Conservation (phyloP, 2,888 invertebrate genomes). For the Trissolcus japonicus region DNA sequence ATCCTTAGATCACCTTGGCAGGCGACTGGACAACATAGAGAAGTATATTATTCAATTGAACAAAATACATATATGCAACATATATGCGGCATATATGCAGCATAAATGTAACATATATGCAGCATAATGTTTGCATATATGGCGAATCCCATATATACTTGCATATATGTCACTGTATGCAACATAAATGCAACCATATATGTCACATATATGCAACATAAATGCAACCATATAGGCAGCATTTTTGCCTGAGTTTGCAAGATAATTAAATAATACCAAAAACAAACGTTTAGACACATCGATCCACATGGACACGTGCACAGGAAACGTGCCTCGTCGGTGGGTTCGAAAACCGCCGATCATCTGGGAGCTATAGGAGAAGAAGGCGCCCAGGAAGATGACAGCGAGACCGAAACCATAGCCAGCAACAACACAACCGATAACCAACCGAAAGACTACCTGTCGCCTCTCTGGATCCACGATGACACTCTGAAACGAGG, state of each 20-base stretch:
- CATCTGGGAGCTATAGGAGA: slow-evolving; percentile 84
- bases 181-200: too few relatives aligned
- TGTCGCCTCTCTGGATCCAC: slow-evolving; percentile 96
- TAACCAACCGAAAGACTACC: slow-evolving; percentile 84
- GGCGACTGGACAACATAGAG: slow-evolving; percentile 88
- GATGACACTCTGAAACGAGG: slow-evolving; percentile 93
- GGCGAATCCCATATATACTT: too few relatives aligned
- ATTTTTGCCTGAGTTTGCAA: too few relatives aligned
- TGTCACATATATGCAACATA: too few relatives aligned
- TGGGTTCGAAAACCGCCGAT: slow-evolving; percentile 83
- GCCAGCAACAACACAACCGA: slow-evolving; percentile 75
- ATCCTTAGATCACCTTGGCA: slow-evolving; percentile 86
- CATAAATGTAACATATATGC: too few relatives aligned
- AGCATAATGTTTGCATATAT: too few relatives aligned
- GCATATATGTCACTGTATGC: too few relatives aligned
- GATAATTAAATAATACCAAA: background rate
- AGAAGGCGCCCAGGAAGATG: slow-evolving; percentile 82
- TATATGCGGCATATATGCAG: too few relatives aligned
- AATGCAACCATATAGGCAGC: too few relatives aligned
- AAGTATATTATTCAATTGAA: slow-evolving; percentile 77
- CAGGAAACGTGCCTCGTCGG: slow-evolving; percentile 85
- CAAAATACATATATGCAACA: background rate
- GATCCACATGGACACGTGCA: slow-evolving; percentile 83
- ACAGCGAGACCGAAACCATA: slow-evolving; percentile 83
- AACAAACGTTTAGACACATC: slow-evolving; percentile 78